Base-by-base conservation (phyloP, 2,797 vertebrate species). In the Iguana delicatissima region DNA sequence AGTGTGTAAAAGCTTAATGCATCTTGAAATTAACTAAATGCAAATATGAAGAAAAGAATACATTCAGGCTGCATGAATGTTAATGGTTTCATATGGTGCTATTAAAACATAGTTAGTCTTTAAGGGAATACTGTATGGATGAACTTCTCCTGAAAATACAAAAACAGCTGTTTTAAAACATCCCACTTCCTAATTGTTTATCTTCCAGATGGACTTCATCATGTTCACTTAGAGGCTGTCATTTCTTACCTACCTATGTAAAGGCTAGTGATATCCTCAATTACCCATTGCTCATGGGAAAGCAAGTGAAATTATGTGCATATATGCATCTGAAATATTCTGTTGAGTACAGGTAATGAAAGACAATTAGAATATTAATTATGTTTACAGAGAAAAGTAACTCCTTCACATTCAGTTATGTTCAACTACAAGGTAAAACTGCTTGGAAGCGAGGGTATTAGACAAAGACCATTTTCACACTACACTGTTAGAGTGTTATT, bases 251-350 rank as follows among this genome's bases (percentile, higher is more conserved):
- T 90, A 62, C 73, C n/a, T 72, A 86, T 69, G 82, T 83, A 93
- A 69, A 83, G 80, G 87, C 90, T 89, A 79, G 81, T 50, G 82
- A 74, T 88, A 93, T 90, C 62, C 82, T 93, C 62, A 91, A 92
- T 92, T 92, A 88, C 52, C 72, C 77, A 64, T 67, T 82, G 62
- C 64, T 87, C 77, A 84, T 50, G 82, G 72, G 85, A 76, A 89
- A 92, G 64, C 76, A 92, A 84, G 88, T 86, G 50, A 85, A 94
- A 85, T 83, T 83, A 81, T 67, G 79, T 89, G 72, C 76, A 57
- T 87, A 79, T 69, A 83, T 91, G 89, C 84, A 88, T 84, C 69
- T 92, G 89, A 52, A 91, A 86, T 74, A 88, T 86, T 83, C 92
- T 89, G 64, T 59, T 90, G 52, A 76, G 90, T 52, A 80, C 74